Evolutionary conservation across 2,888 invertebrate genomes (phyloP).

Genomic region (Tiliacea citrago): DNA sequence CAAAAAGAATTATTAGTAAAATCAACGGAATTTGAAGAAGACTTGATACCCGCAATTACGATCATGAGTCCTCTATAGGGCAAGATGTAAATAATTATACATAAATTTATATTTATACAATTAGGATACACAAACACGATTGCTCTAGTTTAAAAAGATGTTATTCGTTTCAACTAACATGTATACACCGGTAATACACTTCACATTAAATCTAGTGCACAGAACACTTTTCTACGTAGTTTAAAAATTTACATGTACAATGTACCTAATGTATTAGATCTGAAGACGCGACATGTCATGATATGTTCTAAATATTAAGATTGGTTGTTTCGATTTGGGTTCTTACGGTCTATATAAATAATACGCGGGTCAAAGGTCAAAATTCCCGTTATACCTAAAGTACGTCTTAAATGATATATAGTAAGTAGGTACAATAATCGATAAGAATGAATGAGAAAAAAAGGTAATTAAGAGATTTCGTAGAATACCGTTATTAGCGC

Average conservation of each 20-base stretch:
- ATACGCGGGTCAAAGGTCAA: slow-evolving; percentile 52
- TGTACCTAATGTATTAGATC: slow-evolving; percentile 48
- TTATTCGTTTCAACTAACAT: slow-evolving; percentile 73
- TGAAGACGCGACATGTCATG: slow-evolving; percentile 31
- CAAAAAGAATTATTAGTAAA: slow-evolving; percentile 47
- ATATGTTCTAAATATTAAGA: slow-evolving; percentile 44
- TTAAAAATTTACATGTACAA: slow-evolving; percentile 65
- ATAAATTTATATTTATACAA: slow-evolving; percentile 72
- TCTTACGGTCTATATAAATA: slow-evolving; percentile 30
- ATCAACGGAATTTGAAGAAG: slow-evolving; percentile 61
- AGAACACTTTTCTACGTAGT: slow-evolving; percentile 78
- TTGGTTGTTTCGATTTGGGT: slow-evolving; percentile 36
- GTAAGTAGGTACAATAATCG: slow-evolving; percentile 60
- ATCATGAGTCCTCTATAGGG: slow-evolving; percentile 66
- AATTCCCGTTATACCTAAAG: slow-evolving; percentile 55
- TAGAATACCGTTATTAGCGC: slow-evolving; percentile 66
- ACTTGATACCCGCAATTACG: slow-evolving; percentile 54
- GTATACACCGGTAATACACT: slow-evolving; percentile 76
- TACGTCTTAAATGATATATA: slow-evolving; percentile 58
- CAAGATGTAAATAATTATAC: slow-evolving; percentile 76
- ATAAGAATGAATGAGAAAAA: slow-evolving; percentile 49
- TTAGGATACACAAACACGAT: slow-evolving; percentile 70
- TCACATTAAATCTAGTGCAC: slow-evolving; percentile 79
- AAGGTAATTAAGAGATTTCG: slow-evolving; percentile 44
- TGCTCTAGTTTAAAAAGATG: slow-evolving; percentile 71